These are phyloP conservation scores for Beris chalybata DNA, from an alignment of 2,888 invertebrate genomes.

Conservation along the genomic window DNA sequence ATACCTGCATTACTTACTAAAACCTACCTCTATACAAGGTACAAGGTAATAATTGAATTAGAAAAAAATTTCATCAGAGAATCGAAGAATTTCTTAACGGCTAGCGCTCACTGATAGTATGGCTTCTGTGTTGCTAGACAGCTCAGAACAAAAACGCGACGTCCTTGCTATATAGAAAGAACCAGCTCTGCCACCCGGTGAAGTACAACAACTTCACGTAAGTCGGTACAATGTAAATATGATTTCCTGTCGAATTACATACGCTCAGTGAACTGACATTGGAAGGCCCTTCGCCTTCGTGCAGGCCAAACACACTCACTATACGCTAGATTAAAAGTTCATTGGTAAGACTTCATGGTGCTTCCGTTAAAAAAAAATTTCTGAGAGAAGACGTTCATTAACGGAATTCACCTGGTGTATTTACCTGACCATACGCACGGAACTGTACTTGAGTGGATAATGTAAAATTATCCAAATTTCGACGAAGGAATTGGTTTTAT, in stretches of 20 bases:
- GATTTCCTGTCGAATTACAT: constrained; percentile 22
- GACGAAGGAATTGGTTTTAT: too few species aligned
- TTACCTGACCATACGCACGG: not conserved
- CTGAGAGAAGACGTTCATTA: not conserved
- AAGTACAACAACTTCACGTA: not conserved
- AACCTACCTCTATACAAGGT: not conserved
- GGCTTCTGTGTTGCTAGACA: constrained; percentile 28
- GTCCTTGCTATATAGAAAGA: constrained; percentile 12
- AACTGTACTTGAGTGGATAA: constrained; percentile 1
- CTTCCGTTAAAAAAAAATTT: not conserved
- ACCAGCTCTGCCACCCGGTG: too few species aligned
- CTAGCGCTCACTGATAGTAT: constrained; percentile 16
- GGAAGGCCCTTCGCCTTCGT: constrained; percentile 14
- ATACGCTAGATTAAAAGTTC: constrained; percentile 3
- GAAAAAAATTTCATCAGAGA: constrained; percentile 12
- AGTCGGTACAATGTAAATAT: constrained; percentile 11
- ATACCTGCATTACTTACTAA: constrained; percentile 3
- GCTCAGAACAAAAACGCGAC: constrained; percentile 5
- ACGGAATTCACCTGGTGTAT: not conserved
- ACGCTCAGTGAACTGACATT: constrained; percentile 16
- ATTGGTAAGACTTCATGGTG: constrained; percentile 13
- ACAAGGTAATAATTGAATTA: constrained; percentile 32
- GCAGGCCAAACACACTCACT: not conserved
- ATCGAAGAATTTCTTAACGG: constrained; percentile 11
- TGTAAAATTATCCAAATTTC: too few species aligned